Evolutionary conservation across 2,113 vertebrate genomes (phyloP).

Genomic region (Herpetotheres cachinnans): DNA sequence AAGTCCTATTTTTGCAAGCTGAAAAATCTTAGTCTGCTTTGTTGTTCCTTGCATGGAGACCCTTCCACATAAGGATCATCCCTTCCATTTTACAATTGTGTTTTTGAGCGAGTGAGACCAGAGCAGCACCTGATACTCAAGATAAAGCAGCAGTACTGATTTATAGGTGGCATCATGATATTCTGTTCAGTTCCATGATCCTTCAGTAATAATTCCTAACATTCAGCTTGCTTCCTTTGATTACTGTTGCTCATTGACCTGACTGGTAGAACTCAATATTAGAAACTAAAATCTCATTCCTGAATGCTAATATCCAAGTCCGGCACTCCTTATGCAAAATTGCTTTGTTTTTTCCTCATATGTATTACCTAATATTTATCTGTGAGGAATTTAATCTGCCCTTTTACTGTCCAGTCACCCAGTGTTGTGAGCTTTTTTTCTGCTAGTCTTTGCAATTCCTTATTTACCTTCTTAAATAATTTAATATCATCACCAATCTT

Average conservation of each 20-base stretch:
- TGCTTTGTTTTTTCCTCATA: neutral
- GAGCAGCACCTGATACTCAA: neutral
- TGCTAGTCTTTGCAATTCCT: neutral
- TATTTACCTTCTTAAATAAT: neutral
- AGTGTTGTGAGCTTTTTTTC: neutral
- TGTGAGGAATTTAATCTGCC: neutral
- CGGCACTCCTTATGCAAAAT: neutral
- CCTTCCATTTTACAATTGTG: neutral
- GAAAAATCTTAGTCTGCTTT: neutral
- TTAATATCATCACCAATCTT: neutral
- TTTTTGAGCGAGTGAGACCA: neutral
- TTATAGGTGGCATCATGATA: neutral
- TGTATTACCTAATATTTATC: neutral
- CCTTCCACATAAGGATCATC: neutral
- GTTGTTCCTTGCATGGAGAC: neutral
- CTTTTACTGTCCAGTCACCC: neutral
- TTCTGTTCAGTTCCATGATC: neutral
- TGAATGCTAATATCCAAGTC: neutral
- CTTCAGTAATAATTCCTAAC: neutral
- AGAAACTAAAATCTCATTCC: neutral
- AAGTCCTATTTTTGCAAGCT: neutral
- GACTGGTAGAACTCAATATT: neutral
- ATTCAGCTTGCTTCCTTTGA: neutral
- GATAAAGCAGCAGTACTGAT: neutral
- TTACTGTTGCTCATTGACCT: neutral